These are phyloP conservation scores for mouse (Mus musculus) DNA, from an alignment of 2,113 vertebrate species.

Conservation along the genomic window DNA sequence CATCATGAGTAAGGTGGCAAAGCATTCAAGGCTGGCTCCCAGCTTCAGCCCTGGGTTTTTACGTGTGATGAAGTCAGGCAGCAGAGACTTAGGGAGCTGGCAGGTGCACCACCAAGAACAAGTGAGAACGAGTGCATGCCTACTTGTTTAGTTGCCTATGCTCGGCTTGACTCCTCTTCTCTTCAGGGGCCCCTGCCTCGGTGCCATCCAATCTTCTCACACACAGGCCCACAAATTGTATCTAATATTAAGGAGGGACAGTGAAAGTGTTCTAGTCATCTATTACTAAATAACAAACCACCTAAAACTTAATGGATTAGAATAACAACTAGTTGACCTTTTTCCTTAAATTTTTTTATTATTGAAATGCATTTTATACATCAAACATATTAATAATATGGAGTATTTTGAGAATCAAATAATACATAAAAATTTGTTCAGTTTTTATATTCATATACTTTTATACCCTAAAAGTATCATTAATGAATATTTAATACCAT, in stretches of 20 bases:
- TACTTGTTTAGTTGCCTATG: not conserved
- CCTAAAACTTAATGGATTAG: not conserved
- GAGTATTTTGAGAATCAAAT: too few species aligned
- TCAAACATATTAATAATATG: too few species aligned
- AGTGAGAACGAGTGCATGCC: too few species aligned
- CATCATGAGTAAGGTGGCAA: not conserved
- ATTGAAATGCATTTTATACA: too few species aligned
- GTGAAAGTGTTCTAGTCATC: not conserved
- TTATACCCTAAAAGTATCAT: too few species aligned
- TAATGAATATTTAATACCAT: too few species aligned
- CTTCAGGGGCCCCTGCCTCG: not conserved
- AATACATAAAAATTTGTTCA: too few species aligned
- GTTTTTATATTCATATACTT: too few species aligned
- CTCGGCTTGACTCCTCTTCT: not conserved
- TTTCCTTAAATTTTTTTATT: too few species aligned
- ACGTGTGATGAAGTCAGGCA: not conserved
- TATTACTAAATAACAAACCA: not conserved
- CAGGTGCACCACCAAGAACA: not conserved
- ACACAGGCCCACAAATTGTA: not conserved
- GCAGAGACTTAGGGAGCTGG: not conserved
- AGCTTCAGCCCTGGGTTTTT: not conserved
- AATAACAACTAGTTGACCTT: not conserved
- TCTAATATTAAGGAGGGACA: not conserved
- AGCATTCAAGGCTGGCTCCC: not conserved
- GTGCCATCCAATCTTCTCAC: not conserved